phyloP scores from a whole-genome alignment of 2,797 vertebrate genomes.

The Macropus fuliginosus region DNA sequence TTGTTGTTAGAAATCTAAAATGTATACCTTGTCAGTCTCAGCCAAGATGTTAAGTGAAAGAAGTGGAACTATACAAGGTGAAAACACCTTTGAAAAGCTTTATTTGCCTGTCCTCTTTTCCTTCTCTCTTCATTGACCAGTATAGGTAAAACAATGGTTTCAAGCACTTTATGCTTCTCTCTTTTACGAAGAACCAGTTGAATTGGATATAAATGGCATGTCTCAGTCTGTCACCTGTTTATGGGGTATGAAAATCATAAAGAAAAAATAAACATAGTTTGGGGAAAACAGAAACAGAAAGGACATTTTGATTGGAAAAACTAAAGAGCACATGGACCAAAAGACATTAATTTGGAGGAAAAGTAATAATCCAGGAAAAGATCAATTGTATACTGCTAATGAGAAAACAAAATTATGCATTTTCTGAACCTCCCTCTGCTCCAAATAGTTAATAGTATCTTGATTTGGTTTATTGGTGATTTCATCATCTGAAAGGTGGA shows the following conservation, averaged over 20 bases:
- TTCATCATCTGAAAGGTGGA: too few species aligned
- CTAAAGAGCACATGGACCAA: too few species aligned
- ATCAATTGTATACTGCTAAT: too few species aligned
- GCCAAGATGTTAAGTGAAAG: conserved; percentile 53
- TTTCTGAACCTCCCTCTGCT: too few species aligned
- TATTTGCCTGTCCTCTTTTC: conserved; percentile 16
- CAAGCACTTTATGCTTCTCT: conserved; percentile 25
- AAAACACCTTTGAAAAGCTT: conserved; percentile 54
- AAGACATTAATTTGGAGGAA: too few species aligned
- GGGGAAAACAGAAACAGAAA: too few species aligned
- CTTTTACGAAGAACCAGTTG: conserved; percentile 25
- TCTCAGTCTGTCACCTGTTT: conserved; percentile 48
- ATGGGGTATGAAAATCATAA: background rate
- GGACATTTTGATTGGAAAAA: too few species aligned
- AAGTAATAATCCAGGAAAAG: too few species aligned
- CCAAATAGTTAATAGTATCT: too few species aligned
- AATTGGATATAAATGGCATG: conserved; percentile 45
- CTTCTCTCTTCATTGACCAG: conserved; percentile 34
- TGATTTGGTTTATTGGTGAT: too few species aligned
- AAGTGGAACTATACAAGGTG: background rate
- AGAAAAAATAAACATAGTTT: too few species aligned
- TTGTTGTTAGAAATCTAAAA: conserved; percentile 46
- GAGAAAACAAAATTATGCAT: too few species aligned
- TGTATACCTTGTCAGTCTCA: conserved; percentile 54
- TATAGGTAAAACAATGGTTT: conserved; percentile 57